Percentiles rank a stretch among this genome's conserved stretches.
These are phyloP conservation scores for Zootermopsis nevadensis DNA, from an alignment of 2,888 invertebrate genomes.

Conservation along the genomic window DNA sequence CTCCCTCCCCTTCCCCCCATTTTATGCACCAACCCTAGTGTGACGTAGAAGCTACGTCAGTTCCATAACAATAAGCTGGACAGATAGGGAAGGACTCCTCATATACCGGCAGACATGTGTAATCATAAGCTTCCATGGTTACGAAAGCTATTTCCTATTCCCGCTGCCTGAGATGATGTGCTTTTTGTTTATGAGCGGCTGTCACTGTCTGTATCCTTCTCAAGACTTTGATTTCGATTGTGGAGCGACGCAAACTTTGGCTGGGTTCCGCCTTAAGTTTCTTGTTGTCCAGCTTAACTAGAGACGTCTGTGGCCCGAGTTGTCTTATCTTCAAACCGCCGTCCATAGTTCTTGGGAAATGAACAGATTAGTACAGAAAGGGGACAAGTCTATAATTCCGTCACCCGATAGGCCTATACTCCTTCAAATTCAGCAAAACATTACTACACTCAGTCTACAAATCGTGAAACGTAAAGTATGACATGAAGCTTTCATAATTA, in stretches of 20 bases:
- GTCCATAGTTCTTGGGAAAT: conserved; percentile 10
- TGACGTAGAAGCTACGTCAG: conserved; percentile 25
- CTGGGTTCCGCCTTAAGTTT: conserved; percentile 34
- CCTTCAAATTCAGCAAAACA: background rate
- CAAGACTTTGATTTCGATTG: conserved; percentile 36
- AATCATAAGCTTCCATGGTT: conserved; percentile 29
- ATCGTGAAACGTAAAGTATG: background rate
- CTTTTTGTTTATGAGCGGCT: conserved; percentile 29
- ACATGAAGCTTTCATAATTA: no score
- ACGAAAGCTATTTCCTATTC: conserved; percentile 36
- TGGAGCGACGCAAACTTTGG: conserved; percentile 30
- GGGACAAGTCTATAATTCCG: conserved; percentile 8
- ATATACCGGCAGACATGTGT: conserved; percentile 20
- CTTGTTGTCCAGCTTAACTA: conserved; percentile 35
- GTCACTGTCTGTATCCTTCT: conserved; percentile 35
- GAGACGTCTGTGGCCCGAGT: conserved; percentile 10
- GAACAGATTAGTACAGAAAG: conserved; percentile 32
- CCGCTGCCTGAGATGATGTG: conserved; percentile 29
- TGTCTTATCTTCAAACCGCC: conserved; percentile 26
- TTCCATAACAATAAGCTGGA: conserved; percentile 44
- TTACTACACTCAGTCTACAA: background rate
- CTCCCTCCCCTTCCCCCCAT: background rate
- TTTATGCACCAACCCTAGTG: conserved; percentile 12
- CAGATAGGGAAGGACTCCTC: conserved; percentile 27
- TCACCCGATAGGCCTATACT: background rate